Conservation (phyloP, 2,888 invertebrate genomes). For the Nemotelus nigrinus region DNA sequence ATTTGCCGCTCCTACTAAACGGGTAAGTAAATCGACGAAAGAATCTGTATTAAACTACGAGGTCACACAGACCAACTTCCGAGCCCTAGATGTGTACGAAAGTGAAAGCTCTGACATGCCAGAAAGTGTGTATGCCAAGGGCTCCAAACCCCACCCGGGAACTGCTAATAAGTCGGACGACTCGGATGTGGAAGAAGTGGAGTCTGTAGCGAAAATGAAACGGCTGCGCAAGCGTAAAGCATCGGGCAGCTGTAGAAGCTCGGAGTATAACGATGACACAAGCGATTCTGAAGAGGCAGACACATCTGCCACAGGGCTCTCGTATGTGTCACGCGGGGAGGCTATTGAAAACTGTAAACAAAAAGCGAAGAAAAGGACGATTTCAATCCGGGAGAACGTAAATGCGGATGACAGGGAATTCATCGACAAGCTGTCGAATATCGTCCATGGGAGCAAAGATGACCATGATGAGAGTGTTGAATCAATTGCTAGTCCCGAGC, state of each 20-base stretch:
- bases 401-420: slow-evolving; percentile 56
- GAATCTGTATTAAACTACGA: slow-evolving; percentile 54
- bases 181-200: slow-evolving; percentile 49
- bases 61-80: slow-evolving; percentile 63
- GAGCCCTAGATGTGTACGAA: slow-evolving; percentile 69
- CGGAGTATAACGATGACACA: slow-evolving; percentile 53
- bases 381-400: slow-evolving; percentile 10
- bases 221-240: slow-evolving; percentile 60
- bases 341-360: slow-evolving; percentile 58
- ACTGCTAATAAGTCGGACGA: slow-evolving; percentile 56
- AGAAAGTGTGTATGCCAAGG: slow-evolving; percentile 62
- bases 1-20: slow-evolving; percentile 39
- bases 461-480: slow-evolving; percentile 55
- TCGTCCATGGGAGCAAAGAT: slow-evolving; percentile 52
- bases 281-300: slow-evolving; percentile 54
- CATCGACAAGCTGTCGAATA: slow-evolving; percentile 55
- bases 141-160: slow-evolving; percentile 49
- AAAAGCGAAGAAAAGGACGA: slow-evolving; percentile 35
- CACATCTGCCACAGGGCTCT: slow-evolving; percentile 55
- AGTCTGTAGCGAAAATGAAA: slow-evolving; percentile 56
- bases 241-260: slow-evolving; percentile 58
- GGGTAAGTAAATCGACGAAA: slow-evolving; percentile 14
- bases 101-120: slow-evolving; percentile 68
- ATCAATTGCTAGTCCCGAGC: slow-evolving; percentile 49
- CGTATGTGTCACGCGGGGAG: slow-evolving; percentile 59